Evolutionary conservation across 2,888 invertebrate species (phyloP), one percentile per base, ranked within the genome.

Genomic region (Caenorhabditis angaria): DNA sequence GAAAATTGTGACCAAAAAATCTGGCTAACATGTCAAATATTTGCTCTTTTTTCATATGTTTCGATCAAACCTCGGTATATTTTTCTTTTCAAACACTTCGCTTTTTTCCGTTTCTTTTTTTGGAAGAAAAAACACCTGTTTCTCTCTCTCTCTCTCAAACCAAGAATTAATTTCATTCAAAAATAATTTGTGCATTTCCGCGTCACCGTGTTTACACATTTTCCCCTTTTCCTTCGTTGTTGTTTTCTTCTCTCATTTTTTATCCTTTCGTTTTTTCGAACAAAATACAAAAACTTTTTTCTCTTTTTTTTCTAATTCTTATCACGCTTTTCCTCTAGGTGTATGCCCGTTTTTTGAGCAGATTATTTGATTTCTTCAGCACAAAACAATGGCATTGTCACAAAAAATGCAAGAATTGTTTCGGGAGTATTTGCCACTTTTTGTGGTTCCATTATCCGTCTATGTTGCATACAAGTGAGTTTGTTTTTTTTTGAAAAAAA

Each of bases 381-480:
- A n/a, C n/a, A n/a, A n/a, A 24, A n/a, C n/a, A 4, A 51, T 51
- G 51, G 8, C 25, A 24, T 3, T 51, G 5, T 48, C 48, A 22
- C 14, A 14, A 3, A 41, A 14, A 24, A 24, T 70, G 22, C 65
- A 70, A 18, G 70, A 66, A n/a, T 27, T 32, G 20, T 35, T 70
- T 41, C 65, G 66, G 10, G 62, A 65, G n/a, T 70, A 58, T 61
- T 54, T 56, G 0, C 70, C 70, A 18, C 47, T 53, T 4, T 28
- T 65, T n/a, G 66, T 70, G 28, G 55, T 66, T 18, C 70, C 70
- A 1, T 22, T 70, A n/a, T 70, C 70, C 20, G 27, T 66, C 3
- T 70, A 66, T 62, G 70, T 65, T 10, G 62, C 62, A 12, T 66
- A 62, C 50, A 70, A 70, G 70, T 70, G n/a, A 63, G 65, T 65